Percentiles rank a stretch among this genome's conserved stretches.
Evolutionary conservation across 2,797 vertebrate genomes (phyloP).

Genomic region (Ambastaia sidthimunki): DNA sequence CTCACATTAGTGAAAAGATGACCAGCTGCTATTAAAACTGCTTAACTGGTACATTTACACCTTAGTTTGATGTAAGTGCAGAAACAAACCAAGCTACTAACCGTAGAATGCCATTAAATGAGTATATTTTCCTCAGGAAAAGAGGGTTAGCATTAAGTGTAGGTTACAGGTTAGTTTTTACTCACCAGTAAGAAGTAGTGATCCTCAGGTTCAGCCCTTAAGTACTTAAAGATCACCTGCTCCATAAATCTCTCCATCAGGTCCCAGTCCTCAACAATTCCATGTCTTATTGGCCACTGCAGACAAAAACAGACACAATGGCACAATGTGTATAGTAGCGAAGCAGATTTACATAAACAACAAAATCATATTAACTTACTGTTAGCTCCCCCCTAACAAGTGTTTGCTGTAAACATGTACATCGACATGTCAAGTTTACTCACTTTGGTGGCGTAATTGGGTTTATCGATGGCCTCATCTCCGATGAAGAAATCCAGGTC

Average conservation of each 20-base stretch:
- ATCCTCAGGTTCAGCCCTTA: conserved; percentile 90
- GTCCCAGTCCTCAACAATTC: conserved; percentile 92
- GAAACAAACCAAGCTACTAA: no score
- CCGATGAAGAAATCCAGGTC: conserved; percentile 98
- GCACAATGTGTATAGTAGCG: no score
- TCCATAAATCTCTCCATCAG: conserved; percentile 94
- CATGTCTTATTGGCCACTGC: conserved; percentile 91
- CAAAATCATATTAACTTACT: no score
- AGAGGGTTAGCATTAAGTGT: neutral
- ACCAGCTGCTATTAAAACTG: no score
- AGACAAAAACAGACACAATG: conserved; percentile 37
- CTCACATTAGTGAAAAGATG: no score
- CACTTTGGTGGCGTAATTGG: conserved; percentile 95
- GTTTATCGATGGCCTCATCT: conserved; percentile 97
- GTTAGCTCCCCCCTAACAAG: no score
- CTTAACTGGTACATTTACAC: no score
- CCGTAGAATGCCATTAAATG: no score
- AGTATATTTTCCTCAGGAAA: neutral
- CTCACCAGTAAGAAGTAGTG: conserved; percentile 93
- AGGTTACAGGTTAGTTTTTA: neutral
- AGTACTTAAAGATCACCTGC: conserved; percentile 92
- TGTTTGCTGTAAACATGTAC: neutral
- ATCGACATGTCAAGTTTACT: neutral
- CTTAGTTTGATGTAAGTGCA: no score
- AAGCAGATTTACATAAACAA: no score